Conservation (phyloP, 2,888 invertebrate species). For the Orchestes rusci region DNA sequence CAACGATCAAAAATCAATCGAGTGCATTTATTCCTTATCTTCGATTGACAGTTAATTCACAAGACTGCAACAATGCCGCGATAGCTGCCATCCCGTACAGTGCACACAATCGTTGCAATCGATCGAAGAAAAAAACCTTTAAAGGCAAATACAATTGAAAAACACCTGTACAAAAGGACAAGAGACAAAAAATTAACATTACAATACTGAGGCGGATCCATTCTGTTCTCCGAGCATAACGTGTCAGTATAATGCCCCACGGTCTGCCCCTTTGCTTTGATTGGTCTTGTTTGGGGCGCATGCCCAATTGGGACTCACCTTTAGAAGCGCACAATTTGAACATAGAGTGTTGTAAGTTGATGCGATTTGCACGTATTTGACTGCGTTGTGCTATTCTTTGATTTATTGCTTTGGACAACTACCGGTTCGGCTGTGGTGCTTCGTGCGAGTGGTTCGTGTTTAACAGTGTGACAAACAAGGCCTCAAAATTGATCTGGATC, state of each 20-base stretch:
- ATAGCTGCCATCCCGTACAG: slow-evolving; percentile 7
- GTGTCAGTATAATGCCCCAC: slow-evolving; percentile 38
- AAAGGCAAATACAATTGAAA: slow-evolving; percentile 38
- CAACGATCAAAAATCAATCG: too few species aligned
- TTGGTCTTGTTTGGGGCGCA: slow-evolving; percentile 38
- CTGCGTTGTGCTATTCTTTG: slow-evolving; percentile 13
- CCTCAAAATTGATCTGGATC: slow-evolving; percentile 67
- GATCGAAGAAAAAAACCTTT: slow-evolving; percentile 30
- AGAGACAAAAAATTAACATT: slow-evolving; percentile 46
- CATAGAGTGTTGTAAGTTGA: slow-evolving; percentile 40
- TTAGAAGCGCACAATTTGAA: slow-evolving; percentile 28
- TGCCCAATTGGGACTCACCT: slow-evolving; percentile 32
- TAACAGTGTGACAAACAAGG: slow-evolving; percentile 35
- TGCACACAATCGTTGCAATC: slow-evolving; percentile 20
- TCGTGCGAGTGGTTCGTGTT: slow-evolving; percentile 19
- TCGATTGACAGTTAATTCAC: too few species aligned
- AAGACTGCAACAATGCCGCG: too few species aligned
- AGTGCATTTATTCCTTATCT: too few species aligned
- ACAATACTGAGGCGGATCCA: slow-evolving; percentile 42
- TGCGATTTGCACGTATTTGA: slow-evolving; percentile 37
- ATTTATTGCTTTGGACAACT: slow-evolving; percentile 6
- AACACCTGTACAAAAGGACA: slow-evolving; percentile 45
- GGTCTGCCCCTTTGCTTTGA: slow-evolving; percentile 37
- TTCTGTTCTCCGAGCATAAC: slow-evolving; percentile 40
- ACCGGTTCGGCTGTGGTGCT: slow-evolving; percentile 9